Evolutionary conservation across 1,140 invertebrate genomes (phyloP), one percentile per base, ranked within the genome.

Genomic region (Drosophila novamexicana): DNA sequence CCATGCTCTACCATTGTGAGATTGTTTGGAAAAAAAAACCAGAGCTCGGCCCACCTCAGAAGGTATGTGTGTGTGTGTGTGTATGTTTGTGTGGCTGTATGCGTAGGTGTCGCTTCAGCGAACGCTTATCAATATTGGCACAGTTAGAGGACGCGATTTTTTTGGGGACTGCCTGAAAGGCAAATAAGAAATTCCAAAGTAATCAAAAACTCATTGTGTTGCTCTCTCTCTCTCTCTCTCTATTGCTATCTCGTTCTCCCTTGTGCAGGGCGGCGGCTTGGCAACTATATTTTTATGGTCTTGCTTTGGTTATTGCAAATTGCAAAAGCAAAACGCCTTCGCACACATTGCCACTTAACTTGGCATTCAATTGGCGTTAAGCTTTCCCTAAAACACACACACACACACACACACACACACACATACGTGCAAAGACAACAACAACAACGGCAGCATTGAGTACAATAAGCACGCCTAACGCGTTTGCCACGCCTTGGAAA

Each of bases 101-200:
- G 64, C 40, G 59, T 53, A 61, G 64, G 49, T 37, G 59, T 73
- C 49, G 42, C 54, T 76, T 54, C 62, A 79, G 56, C 50, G 75
- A 63, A 58, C 79, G 79, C 83, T 86, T 88, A 88, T 88, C 83
- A 88, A 88, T 88, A 88, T 89, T 89, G 83, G 74, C 80, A 77
- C 84, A 80, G 84, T 88, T 77, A 74, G 80, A 72, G 68, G 80
- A 63, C 70, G 81, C 75, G 63, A 82, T 73, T 79, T 77, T 72
- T 50, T 47, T 50, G 12, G 47, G 36, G 63, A 65, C 70, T 81
- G 77, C 68, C 59, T 77, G 73, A 84, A 84, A 86, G 84, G 84
- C 83, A 86, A 88, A 89, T 83, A 88, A 88, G 74, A 88, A 88
- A 84, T 89, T 88, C 82, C 79, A 88, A 88, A 88, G 83, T 88